Evolutionary conservation across 2,888 invertebrate species (phyloP).

Genomic region (Polymixis flavicincta): DNA sequence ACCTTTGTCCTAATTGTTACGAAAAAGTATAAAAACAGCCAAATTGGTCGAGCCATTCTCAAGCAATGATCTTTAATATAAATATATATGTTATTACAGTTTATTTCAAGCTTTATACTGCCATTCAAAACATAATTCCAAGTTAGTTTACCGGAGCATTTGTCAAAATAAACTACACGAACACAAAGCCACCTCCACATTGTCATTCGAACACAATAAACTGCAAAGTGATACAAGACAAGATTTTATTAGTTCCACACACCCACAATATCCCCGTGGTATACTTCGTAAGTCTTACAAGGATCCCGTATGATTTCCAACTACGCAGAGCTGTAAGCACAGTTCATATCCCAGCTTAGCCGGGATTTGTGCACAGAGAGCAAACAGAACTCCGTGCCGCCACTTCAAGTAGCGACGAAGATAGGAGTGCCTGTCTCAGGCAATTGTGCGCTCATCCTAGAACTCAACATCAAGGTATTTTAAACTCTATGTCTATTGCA

Average conservation of each 20-base stretch:
- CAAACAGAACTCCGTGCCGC: conserved; percentile 65
- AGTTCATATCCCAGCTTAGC: conserved; percentile 66
- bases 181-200: conserved; percentile 14
- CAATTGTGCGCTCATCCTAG: conserved; percentile 49
- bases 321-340: conserved; percentile 65
- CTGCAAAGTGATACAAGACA: conserved; percentile 32
- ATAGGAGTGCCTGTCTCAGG: conserved; percentile 52
- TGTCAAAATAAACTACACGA: conserved; percentile 3
- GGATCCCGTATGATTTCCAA: conserved; percentile 62
- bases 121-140: not conserved
- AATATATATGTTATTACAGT: not conserved
- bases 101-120: not conserved
- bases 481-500: conserved; percentile 8
- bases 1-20: too few relatives aligned
- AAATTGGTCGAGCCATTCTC: too few relatives aligned
- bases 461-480: conserved; percentile 19
- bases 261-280: conserved; percentile 30
- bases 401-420: conserved; percentile 65
- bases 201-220: conserved; percentile 32
- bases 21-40: too few relatives aligned
- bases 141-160: not conserved
- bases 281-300: conserved; percentile 45
- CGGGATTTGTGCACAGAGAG: conserved; percentile 69
- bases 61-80: too few relatives aligned
- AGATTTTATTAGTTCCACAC: conserved; percentile 53